A percentile compares a stretch with the other conserved stretches of the same genome.
phyloP scores from a whole-genome alignment of 2,113 vertebrate genomes.

The Callopanchax toddi region DNA sequence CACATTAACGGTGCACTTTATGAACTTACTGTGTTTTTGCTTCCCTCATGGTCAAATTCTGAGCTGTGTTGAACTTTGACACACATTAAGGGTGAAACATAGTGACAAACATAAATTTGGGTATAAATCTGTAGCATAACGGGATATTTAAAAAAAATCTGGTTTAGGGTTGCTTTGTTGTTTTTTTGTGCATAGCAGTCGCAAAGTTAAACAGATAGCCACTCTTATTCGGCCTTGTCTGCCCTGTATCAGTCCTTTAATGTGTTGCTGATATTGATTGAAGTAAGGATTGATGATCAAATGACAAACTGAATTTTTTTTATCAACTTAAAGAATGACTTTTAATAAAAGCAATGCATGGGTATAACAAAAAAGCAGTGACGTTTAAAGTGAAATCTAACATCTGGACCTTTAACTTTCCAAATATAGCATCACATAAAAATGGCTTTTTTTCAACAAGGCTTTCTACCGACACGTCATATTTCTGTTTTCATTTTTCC shows the following conservation, averaged over 20 bases:
- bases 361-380: conserved; percentile 16
- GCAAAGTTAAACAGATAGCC: no score
- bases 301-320: conserved; percentile 37
- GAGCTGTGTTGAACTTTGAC: conserved; percentile 27
- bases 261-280: background rate
- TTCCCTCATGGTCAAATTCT: conserved; percentile 4
- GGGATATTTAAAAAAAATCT: no score
- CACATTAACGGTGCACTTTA: background rate
- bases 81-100: conserved; percentile 12
- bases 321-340: background rate
- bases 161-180: no score
- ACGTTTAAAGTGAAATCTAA: conserved; percentile 51
- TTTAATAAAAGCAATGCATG: conserved; percentile 12
- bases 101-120: conserved; percentile 24
- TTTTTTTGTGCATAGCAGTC: no score
- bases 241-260: background rate
- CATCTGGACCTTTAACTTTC: no score
- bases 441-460: no score
- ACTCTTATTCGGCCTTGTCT: no score
- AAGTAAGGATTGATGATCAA: background rate
- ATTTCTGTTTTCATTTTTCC: conserved; percentile 39
- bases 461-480: no score
- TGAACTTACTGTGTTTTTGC: background rate
- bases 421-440: no score
- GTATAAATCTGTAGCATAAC: background rate